phyloP scores from a whole-genome alignment of 1,140 invertebrate genomes.

The Schlechtendalia chinensis region DNA sequence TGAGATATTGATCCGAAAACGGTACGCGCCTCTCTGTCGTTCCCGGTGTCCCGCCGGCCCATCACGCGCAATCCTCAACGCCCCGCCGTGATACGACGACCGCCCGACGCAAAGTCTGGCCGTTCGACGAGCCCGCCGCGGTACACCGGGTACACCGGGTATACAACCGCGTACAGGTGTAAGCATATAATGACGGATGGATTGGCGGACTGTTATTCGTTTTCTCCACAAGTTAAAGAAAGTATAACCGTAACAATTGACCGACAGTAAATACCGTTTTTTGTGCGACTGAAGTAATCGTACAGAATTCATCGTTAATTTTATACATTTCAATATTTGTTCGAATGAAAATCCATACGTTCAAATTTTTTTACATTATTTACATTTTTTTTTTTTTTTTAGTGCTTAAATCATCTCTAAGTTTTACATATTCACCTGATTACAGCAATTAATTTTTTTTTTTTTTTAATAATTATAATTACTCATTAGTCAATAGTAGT shows the following conservation, averaged over 20 bases:
- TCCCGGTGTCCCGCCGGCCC: neutral
- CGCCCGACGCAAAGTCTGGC: neutral
- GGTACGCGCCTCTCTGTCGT: neutral
- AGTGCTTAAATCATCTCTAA: too few relatives aligned
- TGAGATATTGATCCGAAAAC: constrained; percentile 47
- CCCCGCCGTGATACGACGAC: neutral
- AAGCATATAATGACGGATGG: neutral
- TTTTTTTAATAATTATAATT: too few relatives aligned
- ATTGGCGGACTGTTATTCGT: too few relatives aligned
- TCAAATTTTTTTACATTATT: neutral
- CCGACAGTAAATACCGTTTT: too few relatives aligned
- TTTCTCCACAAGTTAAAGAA: too few relatives aligned
- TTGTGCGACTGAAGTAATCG: too few relatives aligned
- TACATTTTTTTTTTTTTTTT: too few relatives aligned
- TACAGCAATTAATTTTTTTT: too few relatives aligned
- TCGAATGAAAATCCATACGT: neutral
- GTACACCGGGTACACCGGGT: neutral
- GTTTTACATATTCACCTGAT: too few relatives aligned
- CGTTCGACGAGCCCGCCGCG: neutral
- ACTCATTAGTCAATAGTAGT: too few relatives aligned
- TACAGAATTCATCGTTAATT: too few relatives aligned
- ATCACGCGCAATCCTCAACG: neutral
- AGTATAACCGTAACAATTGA: too few relatives aligned
- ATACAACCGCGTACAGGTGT: neutral
- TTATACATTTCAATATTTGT: neutral